These are phyloP conservation scores for Semnornis frantzii DNA, from an alignment of 2,113 vertebrate genomes.

Conservation along the genomic window DNA sequence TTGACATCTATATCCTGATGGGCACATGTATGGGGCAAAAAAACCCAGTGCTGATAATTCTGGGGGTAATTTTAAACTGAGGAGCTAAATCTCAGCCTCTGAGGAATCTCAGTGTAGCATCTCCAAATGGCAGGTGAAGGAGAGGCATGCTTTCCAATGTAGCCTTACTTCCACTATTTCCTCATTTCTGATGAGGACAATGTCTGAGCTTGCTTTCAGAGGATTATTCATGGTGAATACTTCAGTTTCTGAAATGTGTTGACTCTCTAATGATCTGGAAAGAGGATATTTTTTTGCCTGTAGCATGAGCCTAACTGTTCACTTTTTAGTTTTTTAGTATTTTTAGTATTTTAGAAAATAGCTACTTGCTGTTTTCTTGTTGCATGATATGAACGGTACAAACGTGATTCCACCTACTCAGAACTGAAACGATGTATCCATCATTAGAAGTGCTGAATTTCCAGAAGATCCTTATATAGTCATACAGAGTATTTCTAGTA, in stretches of 20 bases:
- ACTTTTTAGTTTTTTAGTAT: neutral
- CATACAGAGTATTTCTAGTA: neutral
- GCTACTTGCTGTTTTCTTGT: neutral
- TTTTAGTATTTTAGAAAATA: no score
- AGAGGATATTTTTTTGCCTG: neutral
- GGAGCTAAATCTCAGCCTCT: neutral
- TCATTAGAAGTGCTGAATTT: neutral
- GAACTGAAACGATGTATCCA: neutral
- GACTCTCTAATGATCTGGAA: neutral
- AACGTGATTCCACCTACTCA: neutral
- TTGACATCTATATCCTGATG: neutral
- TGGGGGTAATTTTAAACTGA: neutral
- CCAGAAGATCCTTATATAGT: neutral
- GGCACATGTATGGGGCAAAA: rapidly evolving
- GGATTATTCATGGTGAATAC: neutral
- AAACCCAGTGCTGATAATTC: neutral
- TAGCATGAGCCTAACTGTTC: neutral
- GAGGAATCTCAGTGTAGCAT: neutral
- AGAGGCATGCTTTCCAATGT: rapidly evolving
- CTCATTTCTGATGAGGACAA: neutral
- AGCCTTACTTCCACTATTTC: neutral
- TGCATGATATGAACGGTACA: neutral
- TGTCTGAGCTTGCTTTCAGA: neutral
- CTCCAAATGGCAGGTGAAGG: neutral
- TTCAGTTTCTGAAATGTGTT: neutral